phyloP scores from a whole-genome alignment of 2,113 vertebrate species.

The Cettia cetti region DNA sequence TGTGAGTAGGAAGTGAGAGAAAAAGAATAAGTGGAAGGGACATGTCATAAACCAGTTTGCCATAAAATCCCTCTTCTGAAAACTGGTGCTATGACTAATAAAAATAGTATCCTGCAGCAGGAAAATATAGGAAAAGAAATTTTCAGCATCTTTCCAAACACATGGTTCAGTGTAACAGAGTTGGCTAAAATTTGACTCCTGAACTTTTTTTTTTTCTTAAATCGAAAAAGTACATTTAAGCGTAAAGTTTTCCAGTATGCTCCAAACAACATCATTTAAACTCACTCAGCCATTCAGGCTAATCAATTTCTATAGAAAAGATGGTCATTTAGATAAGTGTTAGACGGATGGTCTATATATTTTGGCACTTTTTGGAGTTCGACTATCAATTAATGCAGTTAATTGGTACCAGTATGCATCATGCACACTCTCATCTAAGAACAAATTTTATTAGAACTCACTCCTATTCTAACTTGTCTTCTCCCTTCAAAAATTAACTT shows the following conservation, averaged over 20 bases:
- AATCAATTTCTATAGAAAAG: neutral
- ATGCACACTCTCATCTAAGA: neutral
- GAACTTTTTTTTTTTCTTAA: neutral
- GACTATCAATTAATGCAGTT: neutral
- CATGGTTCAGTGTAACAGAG: neutral
- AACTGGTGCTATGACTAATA: neutral
- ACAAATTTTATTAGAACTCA: neutral
- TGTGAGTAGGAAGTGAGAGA: neutral
- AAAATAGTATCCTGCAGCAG: neutral
- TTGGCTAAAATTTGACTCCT: neutral
- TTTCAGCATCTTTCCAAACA: neutral
- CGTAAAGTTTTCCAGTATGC: neutral
- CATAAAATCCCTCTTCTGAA: neutral
- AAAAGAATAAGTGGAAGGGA: neutral
- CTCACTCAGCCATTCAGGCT: neutral
- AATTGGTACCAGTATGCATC: neutral
- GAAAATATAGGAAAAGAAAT: neutral
- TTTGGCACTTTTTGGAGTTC: neutral
- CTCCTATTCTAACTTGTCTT: neutral
- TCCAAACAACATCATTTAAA: neutral
- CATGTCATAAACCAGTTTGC: neutral
- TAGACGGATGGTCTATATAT: neutral
- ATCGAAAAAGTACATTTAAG: neutral
- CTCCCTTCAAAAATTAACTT: neutral
- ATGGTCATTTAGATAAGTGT: rapidly evolving